Conservation (phyloP, 2,888 invertebrate species). For the Ditula angustiorana region DNA sequence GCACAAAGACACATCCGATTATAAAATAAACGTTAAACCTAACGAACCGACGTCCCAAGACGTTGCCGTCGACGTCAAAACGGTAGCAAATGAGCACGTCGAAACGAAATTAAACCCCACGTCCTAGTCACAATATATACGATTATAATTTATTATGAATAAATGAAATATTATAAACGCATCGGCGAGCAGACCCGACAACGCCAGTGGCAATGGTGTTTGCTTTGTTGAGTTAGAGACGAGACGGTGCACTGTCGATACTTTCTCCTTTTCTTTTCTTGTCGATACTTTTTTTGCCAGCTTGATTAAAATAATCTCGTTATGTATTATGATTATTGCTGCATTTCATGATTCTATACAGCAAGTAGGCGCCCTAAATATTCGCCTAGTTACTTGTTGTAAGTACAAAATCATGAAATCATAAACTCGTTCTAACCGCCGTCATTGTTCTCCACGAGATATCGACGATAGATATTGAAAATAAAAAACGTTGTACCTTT, state of each 20-base stretch:
- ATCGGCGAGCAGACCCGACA: constrained; percentile 83
- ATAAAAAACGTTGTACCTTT: too few species aligned
- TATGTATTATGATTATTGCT: too few species aligned
- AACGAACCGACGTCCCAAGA: constrained; percentile 42
- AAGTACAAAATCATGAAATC: too few species aligned
- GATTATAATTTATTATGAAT: constrained; percentile 86
- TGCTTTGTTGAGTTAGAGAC: constrained; percentile 76
- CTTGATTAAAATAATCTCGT: too few species aligned
- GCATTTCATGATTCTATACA: too few species aligned
- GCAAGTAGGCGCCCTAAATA: too few species aligned
- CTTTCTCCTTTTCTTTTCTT: too few species aligned
- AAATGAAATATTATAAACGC: constrained; percentile 86
- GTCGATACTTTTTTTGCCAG: too few species aligned
- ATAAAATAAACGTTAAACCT: constrained; percentile 39
- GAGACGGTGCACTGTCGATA: constrained; percentile 43
- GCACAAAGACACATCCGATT: constrained; percentile 35
- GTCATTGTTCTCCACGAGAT: too few species aligned
- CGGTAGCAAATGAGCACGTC: constrained; percentile 35
- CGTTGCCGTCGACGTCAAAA: constrained; percentile 16
- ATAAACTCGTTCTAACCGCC: too few species aligned
- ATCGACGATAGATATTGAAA: too few species aligned
- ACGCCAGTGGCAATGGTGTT: constrained; percentile 84
- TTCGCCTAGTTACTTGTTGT: too few species aligned
- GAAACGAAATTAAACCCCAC: constrained; percentile 66
- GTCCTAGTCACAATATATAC: constrained; percentile 61